phyloP scores from a whole-genome alignment of 2,797 vertebrate species.

The Sebastes kiyomatsui region DNA sequence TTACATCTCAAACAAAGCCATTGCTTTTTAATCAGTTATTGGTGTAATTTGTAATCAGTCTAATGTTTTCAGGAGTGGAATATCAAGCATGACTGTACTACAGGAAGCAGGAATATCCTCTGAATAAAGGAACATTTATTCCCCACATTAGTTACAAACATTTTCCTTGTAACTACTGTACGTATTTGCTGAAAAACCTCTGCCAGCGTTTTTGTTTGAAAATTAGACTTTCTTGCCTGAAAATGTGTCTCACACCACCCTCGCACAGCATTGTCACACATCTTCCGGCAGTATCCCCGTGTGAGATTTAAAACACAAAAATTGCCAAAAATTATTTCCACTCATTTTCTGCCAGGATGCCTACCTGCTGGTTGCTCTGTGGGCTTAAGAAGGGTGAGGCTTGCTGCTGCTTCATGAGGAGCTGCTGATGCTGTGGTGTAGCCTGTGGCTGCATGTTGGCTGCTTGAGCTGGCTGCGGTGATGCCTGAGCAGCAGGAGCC shows the following conservation, averaged over 20 bases:
- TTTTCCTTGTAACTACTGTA: background rate
- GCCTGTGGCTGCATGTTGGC: slow-evolving; percentile 83
- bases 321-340: background rate
- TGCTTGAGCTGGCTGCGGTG: slow-evolving; percentile 72
- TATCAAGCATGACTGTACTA: background rate
- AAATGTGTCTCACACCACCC: background rate
- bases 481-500: slow-evolving; percentile 60
- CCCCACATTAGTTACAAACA: background rate
- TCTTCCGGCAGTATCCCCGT: background rate
- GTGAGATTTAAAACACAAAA: background rate
- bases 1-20: background rate
- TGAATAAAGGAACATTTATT: background rate
- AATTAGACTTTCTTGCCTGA: background rate
- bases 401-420: slow-evolving; percentile 90
- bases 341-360: background rate
- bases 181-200: background rate
- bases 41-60: background rate
- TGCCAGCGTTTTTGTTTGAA: fast-evolving
- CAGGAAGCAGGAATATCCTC: background rate
- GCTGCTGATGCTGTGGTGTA: slow-evolving; percentile 89
- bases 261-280: background rate
- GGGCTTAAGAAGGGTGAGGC: slow-evolving; percentile 71
- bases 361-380: slow-evolving; percentile 83
- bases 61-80: background rate
- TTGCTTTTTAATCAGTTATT: background rate